phyloP scores from a whole-genome alignment of 2,888 invertebrate species.

The Hyposoter didymator region DNA sequence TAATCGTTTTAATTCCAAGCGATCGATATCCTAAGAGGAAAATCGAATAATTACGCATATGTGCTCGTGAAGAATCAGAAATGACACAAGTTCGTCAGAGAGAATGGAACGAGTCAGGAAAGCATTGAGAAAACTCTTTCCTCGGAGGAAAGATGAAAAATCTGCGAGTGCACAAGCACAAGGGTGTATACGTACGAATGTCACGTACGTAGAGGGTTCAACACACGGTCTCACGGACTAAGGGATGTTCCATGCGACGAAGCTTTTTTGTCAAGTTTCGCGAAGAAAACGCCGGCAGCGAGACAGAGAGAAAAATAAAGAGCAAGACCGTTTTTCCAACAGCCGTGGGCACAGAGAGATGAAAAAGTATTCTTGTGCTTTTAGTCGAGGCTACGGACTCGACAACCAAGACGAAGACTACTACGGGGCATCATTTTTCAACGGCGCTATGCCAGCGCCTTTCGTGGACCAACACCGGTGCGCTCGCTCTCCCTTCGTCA shows the following conservation, averaged over 20 bases:
- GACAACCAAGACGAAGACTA: constrained; percentile 59
- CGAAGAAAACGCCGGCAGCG: constrained; percentile 54
- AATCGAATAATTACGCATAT: constrained; percentile 9
- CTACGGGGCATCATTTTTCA: constrained; percentile 82
- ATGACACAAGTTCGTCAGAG: constrained; percentile 40
- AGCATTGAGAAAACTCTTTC: constrained; percentile 10
- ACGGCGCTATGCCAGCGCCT: constrained; percentile 73
- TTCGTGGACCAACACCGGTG: constrained; percentile 38
- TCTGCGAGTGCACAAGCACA: constrained; percentile 12
- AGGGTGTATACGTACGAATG: no score
- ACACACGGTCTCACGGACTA: constrained; percentile 46
- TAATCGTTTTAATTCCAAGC: neutral
- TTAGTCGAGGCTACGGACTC: constrained; percentile 75
- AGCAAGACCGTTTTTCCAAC: constrained; percentile 52
- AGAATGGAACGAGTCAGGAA: constrained; percentile 55
- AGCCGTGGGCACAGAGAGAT: constrained; percentile 40
- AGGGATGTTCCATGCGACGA: constrained; percentile 58
- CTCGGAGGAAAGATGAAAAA: constrained; percentile 5
- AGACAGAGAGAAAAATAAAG: constrained; percentile 15
- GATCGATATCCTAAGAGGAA: neutral
- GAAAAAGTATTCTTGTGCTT: constrained; percentile 76
- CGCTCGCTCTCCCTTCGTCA: neutral
- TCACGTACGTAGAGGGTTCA: constrained; percentile 7
- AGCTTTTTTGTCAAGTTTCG: constrained; percentile 53
- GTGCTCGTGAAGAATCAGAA: constrained; percentile 5